Percentiles rank a stretch among this genome's conserved stretches.
phyloP scores from a whole-genome alignment of 2,113 vertebrate genomes.

The Thamnaconus septentrionalis region DNA sequence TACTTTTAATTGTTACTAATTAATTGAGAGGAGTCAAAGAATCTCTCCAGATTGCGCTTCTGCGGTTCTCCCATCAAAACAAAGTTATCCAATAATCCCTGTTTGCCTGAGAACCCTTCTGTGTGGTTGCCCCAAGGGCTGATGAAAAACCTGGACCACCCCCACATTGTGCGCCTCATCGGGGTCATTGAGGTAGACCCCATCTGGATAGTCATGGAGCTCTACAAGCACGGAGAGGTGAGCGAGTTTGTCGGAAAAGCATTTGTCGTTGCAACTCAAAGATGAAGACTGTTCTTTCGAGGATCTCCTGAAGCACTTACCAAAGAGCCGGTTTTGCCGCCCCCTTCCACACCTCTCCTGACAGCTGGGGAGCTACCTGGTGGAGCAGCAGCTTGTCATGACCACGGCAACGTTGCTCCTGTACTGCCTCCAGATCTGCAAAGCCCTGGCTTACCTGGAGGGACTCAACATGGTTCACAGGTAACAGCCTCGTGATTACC shows the following conservation, averaged over 20 bases:
- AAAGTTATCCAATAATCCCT: too few relatives aligned
- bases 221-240: conserved; percentile 90
- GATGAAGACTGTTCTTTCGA: too few relatives aligned
- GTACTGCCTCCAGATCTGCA: conserved; percentile 89
- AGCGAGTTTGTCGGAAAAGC: not conserved
- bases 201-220: conserved; percentile 94
- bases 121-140: conserved; percentile 71
- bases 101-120: not conserved
- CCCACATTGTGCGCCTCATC: conserved; percentile 88
- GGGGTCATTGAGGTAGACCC: conserved; percentile 89
- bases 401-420: conserved; percentile 76
- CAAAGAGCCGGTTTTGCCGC: too few relatives aligned
- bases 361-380: conserved; percentile 88
- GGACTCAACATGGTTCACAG: conserved; percentile 92
- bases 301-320: too few relatives aligned
- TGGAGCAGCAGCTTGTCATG: conserved; percentile 78
- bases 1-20: too few relatives aligned
- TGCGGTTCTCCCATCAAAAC: too few relatives aligned
- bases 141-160: conserved; percentile 93
- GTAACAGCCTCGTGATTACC: conserved; percentile 61
- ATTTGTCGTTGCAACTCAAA: too few relatives aligned
- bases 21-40: not conserved
- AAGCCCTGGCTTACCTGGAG: conserved; percentile 92
- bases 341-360: not conserved
- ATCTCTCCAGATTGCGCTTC: not conserved